Base-by-base conservation (phyloP, 2,113 vertebrate genomes). In the Dicaeum eximium region DNA sequence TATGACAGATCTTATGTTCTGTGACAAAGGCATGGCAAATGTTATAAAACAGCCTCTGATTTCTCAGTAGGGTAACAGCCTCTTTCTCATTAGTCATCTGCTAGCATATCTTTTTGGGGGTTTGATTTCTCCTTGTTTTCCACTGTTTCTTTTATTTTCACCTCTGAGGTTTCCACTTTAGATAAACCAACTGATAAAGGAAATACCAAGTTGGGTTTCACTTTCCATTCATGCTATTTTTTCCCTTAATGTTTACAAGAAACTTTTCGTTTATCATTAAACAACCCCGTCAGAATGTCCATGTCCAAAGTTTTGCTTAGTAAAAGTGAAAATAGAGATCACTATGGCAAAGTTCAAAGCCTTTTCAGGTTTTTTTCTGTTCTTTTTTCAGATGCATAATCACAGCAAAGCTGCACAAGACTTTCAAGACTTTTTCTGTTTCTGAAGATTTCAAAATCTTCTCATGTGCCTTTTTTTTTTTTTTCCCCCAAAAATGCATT, bases 391-490 rank as follows among this genome's bases (percentile, higher is more conserved):
- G 35, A 67, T 51, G 7, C 2, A 4, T 30, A 81, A 57, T 79
- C 0, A 2, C 13, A 64, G 57, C 35, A 80, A 80, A 91, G n/a
- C 11, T 74, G 13, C 13, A 38, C 30, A 11, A 27, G 28, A 67
- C n/a, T 89, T 92, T 61, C 48, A 60, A 82, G 65, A 61, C 5
- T 44, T 84, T 15, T 80, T 42, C 23, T n/a, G 8, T 62, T 74
- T 38, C 64, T 47, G n/a, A 86, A 78, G 24, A 28, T 22, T 92
- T 86, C 14, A 86, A 80, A 65, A 78, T 73, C n/a, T 77, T 86
- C 16, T 73, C 9, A 21, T 6, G 18, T 33, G 25, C 7, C 5
- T 9, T 30, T 31, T 33, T 47, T 37, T 31, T 45, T 54, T 38
- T 13, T 65, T 27, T 21, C 14, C 12, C 13, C 6, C 4, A 25